These are phyloP conservation scores for Cyprinella venusta DNA, from an alignment of 2,797 vertebrate species.

Conservation along the genomic window DNA sequence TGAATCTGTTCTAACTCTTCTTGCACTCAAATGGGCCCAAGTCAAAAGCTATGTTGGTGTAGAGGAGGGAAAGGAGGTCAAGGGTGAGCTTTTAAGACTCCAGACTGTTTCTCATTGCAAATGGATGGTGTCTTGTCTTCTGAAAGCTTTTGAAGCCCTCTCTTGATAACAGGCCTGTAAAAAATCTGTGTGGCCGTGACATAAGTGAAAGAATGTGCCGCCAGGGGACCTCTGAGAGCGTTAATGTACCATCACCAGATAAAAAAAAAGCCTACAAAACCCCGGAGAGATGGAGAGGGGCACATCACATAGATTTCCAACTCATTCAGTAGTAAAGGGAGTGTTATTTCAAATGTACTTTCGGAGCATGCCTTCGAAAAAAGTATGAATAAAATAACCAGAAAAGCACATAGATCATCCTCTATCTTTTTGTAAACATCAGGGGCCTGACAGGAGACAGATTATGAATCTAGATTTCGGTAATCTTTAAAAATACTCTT, in stretches of 20 bases:
- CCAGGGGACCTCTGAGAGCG: conserved; percentile 44
- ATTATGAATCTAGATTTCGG: neutral
- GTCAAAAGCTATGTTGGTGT: conserved; percentile 30
- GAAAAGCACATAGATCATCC: conserved; percentile 10
- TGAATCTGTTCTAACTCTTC: conserved; percentile 6
- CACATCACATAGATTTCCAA: conserved; percentile 27
- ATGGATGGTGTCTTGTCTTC: conserved; percentile 45
- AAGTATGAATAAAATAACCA: conserved; percentile 36
- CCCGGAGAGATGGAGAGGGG: conserved; percentile 14
- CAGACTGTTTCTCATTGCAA: conserved; percentile 53
- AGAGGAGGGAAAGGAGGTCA: conserved; percentile 33
- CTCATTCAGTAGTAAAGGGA: conserved; percentile 28
- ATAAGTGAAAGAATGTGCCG: conserved; percentile 46
- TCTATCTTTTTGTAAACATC: conserved; percentile 23
- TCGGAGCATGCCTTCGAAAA: conserved; percentile 25
- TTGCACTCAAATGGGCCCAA: conserved; percentile 8
- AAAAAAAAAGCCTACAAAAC: neutral
- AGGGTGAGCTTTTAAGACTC: conserved; percentile 50
- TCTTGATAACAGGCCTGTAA: conserved; percentile 38
- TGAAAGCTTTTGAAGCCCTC: conserved; percentile 50
- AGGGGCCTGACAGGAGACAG: neutral
- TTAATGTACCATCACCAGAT: conserved; percentile 56
- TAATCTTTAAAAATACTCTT: conserved; percentile 32
- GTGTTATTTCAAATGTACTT: conserved; percentile 39
- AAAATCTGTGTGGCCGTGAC: conserved; percentile 37